These are phyloP conservation scores for Cherax destructor DNA, from an alignment of 1,140 invertebrate genomes.

Conservation along the genomic window DNA sequence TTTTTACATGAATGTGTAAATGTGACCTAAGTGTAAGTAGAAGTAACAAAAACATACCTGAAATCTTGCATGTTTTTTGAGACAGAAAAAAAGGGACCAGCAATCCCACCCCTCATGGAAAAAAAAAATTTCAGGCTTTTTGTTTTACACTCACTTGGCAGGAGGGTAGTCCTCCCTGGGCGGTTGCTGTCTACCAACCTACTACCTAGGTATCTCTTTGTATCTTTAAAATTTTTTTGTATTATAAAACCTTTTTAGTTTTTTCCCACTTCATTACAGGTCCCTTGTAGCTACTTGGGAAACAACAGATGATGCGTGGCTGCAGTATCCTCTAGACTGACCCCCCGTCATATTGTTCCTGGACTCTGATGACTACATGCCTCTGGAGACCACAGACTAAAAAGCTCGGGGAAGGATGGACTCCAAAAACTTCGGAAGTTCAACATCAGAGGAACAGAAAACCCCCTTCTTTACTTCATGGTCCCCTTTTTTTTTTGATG, in stretches of 20 bases:
- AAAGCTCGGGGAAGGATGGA: background rate
- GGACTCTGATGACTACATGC: slow-evolving; percentile 41
- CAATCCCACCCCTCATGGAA: no score
- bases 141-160: no score
- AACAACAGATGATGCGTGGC: slow-evolving; percentile 62
- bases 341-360: slow-evolving; percentile 43
- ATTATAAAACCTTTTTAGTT: background rate
- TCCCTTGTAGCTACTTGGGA: slow-evolving; percentile 54
- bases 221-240: background rate
- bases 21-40: no score
- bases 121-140: no score
- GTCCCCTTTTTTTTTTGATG: background rate
- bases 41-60: no score
- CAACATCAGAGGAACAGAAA: slow-evolving; percentile 7
- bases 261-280: background rate
- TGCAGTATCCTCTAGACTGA: slow-evolving; percentile 41
- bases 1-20: no score
- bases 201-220: no score
- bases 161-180: no score
- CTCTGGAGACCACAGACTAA: slow-evolving; percentile 11
- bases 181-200: no score
- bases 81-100: no score
- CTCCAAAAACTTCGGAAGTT: background rate
- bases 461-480: background rate
- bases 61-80: no score